Evolutionary conservation across 1,140 invertebrate species (phyloP).

Genomic region (Cepaea nemoralis): DNA sequence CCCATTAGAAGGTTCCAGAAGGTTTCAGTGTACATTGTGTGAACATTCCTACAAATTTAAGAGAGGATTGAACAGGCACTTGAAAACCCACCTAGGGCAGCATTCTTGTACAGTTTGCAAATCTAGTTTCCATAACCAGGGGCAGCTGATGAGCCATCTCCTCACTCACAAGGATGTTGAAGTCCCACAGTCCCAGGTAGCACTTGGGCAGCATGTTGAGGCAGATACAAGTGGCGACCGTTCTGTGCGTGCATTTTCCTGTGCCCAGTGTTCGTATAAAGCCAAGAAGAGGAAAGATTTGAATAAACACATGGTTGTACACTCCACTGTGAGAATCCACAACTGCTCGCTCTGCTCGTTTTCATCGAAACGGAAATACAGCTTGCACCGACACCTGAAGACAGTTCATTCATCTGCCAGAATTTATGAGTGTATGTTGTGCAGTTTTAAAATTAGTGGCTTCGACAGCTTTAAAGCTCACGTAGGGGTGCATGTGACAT

Average conservation of each 20-base stretch:
- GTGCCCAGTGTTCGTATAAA: background rate
- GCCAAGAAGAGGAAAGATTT: background rate
- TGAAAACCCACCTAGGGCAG: background rate
- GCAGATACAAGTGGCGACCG: background rate
- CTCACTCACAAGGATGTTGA: background rate
- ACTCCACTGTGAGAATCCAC: background rate
- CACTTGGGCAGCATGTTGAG: background rate
- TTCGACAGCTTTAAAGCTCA: conserved; percentile 13
- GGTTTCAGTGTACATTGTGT: background rate
- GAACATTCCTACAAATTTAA: background rate
- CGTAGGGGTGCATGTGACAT: background rate
- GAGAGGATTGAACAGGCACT: background rate
- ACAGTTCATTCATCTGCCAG: background rate
- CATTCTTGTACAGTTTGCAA: background rate
- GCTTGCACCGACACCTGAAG: background rate
- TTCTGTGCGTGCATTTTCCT: background rate
- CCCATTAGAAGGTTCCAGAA: background rate
- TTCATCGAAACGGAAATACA: background rate
- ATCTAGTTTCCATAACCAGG: background rate
- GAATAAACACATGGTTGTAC: background rate
- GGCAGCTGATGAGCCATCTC: background rate
- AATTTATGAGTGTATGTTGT: background rate
- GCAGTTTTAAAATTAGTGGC: background rate
- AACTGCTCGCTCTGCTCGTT: background rate
- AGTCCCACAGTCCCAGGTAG: no score